Base-by-base conservation (phyloP, 2,888 invertebrate genomes). In the Abscondita cerata region DNA sequence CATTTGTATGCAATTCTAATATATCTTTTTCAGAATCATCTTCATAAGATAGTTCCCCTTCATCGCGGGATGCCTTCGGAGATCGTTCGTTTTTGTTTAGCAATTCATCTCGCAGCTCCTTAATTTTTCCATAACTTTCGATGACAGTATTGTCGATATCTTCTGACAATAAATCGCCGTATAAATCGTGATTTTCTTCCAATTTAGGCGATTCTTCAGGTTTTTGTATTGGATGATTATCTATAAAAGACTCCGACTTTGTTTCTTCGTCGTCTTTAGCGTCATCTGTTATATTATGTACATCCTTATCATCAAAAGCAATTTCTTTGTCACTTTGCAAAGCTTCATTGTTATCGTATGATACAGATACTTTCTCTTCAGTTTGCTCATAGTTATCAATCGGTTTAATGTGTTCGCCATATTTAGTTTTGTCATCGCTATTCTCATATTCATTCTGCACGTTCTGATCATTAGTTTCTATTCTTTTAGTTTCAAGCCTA, bases 111-210 rank as follows among this genome's bases (percentile, higher is more conserved):
- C 78, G 79, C 13, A 63, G 65, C 31, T 73, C 25, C 72, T 68
- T 68, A 36, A 77, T 67, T 79, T 84, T 85, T 0, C 83, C 80
- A 70, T 86, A 86, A 69, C 82, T 85, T 75, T 86, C 81, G 48
- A 86, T 82, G 19, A 86, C 84, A 75, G 82, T 82, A 68, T 83
- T 83, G 73, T 87, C 86, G 38, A 87, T 81, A 53, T 83, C 83
- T 75, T 82, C 85, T 1, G 80, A 75, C 57, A 83, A 77, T 72
- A 85, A 82, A 67, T 85, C 86, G 5, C 81, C 85, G 68, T 86
- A 86, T 60, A 86, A 77, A 72, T 84, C 83, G 66, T 52, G 68
- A 72, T 71, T 59, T 20, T 48, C 13, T 47, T 59, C 46, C 3
- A 15, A 20, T 52, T 50, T 44, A 52, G 74, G 73, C 51, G 74